Evolutionary conservation across 2,113 vertebrate genomes (phyloP), one percentile per base, ranked within the genome.

Genomic region (Muntiacus reevesi): DNA sequence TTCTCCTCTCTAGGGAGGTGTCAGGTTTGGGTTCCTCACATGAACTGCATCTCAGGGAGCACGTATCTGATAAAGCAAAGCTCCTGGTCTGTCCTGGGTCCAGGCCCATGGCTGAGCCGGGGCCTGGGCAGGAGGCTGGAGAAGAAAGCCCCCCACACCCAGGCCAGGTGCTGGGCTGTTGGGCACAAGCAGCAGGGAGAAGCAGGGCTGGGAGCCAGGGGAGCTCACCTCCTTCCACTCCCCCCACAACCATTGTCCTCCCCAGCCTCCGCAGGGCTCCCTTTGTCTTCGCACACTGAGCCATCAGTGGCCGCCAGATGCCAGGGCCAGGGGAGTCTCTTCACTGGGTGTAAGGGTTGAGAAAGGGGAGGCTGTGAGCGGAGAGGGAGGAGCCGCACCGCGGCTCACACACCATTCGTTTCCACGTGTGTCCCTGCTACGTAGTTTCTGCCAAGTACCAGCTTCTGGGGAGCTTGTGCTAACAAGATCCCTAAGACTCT

Each of bases 101-200:
- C n/a, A 43, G 52, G 45, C 47, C 30, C 17, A 2, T 33, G 28
- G 89, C 89, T 47, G 21, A 79, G 79, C 52, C 1, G 17, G 54
- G 54, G 59, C 16, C 36, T 87, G 27, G 15, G 23, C 59, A 16
- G n/a, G 54, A 54, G 50, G 33, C 62, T 67, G 14, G 14, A 25
- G 85, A 11, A 33, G 16, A 71, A 89, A 7, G 57, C 12, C 28
- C 40, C 6, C 33, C 59, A 25, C 19, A 2, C 2, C n/a, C 57
- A 13, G 82, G 45, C 27, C 0, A 5, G 27, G 13, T 3, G 10
- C 95, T 78, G 36, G 30, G 47, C 52, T 52, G 11, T 13, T 50
- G 76, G 55, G 15, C 13, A 0, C 4, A 2, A n/a, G 33, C 2
- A 12, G 50, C 3, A 9, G 2, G 16, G 47, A 5, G 59, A 30